Conservation (phyloP, 2,113 vertebrate species). For the Vidua macroura region DNA sequence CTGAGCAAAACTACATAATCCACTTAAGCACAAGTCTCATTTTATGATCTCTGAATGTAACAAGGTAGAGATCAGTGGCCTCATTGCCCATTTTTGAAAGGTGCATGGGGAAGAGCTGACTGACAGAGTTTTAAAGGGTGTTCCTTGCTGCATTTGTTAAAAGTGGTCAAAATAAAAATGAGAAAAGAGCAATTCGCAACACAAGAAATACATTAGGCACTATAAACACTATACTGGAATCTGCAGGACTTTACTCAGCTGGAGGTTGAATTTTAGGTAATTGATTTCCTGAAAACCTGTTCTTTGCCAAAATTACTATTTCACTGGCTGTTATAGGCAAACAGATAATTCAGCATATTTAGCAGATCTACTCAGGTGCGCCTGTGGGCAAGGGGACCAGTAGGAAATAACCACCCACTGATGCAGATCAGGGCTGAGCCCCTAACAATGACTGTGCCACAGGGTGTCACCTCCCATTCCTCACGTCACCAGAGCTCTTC, state of each 20-base stretch:
- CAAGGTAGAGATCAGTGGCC: neutral
- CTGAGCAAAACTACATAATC: conserved; percentile 23
- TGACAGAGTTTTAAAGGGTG: neutral
- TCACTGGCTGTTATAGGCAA: neutral
- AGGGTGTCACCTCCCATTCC: neutral
- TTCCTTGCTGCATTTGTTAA: neutral
- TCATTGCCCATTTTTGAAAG: neutral
- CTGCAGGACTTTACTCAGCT: neutral
- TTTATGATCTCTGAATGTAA: conserved; percentile 33
- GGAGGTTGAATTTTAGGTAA: conserved; percentile 16
- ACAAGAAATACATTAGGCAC: neutral
- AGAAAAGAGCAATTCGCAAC: neutral
- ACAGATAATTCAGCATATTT: neutral
- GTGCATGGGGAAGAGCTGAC: neutral
- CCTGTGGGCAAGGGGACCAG: neutral
- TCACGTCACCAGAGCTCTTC: neutral
- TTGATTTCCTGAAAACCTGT: conserved; percentile 15
- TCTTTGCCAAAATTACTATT: conserved; percentile 3
- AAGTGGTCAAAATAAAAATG: neutral
- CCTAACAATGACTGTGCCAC: neutral
- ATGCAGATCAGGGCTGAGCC: neutral
- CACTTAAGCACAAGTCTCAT: neutral
- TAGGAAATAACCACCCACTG: neutral
- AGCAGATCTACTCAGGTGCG: neutral
- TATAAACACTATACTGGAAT: neutral